A percentile compares a stretch with the other conserved stretches of the same genome.
Conservation (phyloP, 2,888 invertebrate species). For the Andrena bucephala region DNA sequence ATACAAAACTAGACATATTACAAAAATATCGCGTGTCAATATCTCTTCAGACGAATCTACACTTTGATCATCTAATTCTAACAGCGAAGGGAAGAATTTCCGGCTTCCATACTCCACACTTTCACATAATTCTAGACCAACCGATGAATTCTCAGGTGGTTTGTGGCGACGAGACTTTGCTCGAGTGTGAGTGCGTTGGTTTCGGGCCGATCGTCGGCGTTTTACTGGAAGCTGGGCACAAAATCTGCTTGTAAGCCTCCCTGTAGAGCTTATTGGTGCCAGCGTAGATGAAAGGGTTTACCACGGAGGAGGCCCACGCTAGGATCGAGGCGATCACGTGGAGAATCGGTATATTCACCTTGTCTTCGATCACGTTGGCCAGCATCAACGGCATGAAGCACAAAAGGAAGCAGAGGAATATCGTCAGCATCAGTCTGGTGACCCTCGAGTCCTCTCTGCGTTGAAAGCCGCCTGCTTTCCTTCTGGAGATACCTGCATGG, state of each 20-base stretch:
- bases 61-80: not conserved
- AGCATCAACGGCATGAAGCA: constrained; percentile 96
- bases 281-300: constrained; percentile 96
- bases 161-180: constrained; percentile 80
- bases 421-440: constrained; percentile 94
- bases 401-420: constrained; percentile 94
- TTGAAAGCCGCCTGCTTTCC: constrained; percentile 85
- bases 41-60: not conserved
- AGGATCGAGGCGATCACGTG: constrained; percentile 94
- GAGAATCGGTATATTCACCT: constrained; percentile 90
- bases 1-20: too few species aligned
- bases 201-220: constrained; percentile 70
- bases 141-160: constrained; percentile 32
- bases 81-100: too few species aligned
- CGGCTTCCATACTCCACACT: not conserved
- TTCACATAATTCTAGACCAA: not conserved
- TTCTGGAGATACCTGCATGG: constrained; percentile 88
- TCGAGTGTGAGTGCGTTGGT: constrained; percentile 80
- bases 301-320: constrained; percentile 95
- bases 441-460: constrained; percentile 91
- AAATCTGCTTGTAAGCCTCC: constrained; percentile 82
- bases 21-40: too few species aligned
- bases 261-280: constrained; percentile 94
- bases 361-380: constrained; percentile 94
- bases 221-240: constrained; percentile 76